Percentiles rank a stretch among this genome's conserved stretches.
phyloP scores from a whole-genome alignment of 2,888 invertebrate genomes.

The Kuschelorhynchus macadamiae region DNA sequence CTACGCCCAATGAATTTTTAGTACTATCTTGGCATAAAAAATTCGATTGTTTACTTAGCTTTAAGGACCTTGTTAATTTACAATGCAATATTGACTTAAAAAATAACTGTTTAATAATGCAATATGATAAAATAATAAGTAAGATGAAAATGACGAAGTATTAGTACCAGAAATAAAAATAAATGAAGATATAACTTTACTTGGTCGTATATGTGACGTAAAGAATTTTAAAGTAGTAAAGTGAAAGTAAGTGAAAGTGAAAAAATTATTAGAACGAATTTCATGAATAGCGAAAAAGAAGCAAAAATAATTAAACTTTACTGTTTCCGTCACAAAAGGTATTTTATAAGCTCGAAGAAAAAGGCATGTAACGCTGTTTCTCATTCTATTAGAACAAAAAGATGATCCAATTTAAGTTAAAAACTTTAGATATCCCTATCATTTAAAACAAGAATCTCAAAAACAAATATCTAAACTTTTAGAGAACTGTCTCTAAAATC shows the following conservation, averaged over 20 bases:
- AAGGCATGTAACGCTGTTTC: background rate
- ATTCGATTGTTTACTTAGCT: constrained; percentile 14
- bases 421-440: background rate
- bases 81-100: constrained; percentile 7
- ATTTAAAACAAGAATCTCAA: constrained; percentile 17
- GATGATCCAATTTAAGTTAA: constrained; percentile 3
- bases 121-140: no score
- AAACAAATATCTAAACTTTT: constrained; percentile 12
- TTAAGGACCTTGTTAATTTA: constrained; percentile 13
- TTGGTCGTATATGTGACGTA: no score
- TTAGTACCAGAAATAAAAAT: background rate
- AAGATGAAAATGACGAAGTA: background rate
- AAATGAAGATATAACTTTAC: no score
- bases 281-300: constrained; percentile 48
- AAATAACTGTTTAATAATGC: constrained; percentile 15
- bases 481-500: constrained; percentile 13
- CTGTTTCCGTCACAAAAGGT: constrained; percentile 31
- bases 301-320: constrained; percentile 32
- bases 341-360: constrained; percentile 27
- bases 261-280: constrained; percentile 17
- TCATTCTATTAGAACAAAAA: background rate
- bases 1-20: background rate
- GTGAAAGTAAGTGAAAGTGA: constrained; percentile 9
- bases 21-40: constrained; percentile 15
- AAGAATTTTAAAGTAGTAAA: constrained; percentile 18